Percentiles rank a stretch among this genome's conserved stretches.
These are phyloP conservation scores for Eilema caniola DNA, from an alignment of 2,888 invertebrate genomes.

Conservation along the genomic window DNA sequence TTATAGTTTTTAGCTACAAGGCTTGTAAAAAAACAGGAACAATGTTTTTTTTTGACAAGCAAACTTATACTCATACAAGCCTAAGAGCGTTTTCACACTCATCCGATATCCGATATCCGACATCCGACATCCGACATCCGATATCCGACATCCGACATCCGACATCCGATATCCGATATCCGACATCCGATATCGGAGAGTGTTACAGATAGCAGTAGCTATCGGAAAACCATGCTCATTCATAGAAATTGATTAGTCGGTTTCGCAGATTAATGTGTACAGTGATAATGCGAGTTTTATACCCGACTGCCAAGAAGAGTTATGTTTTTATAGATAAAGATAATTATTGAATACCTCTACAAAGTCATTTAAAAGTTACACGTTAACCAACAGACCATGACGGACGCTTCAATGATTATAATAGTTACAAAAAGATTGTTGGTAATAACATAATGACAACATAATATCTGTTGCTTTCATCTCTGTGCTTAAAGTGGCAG, in stretches of 20 bases:
- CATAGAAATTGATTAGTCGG: neutral
- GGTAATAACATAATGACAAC: neutral
- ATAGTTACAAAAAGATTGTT: neutral
- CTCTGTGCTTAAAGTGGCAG: neutral
- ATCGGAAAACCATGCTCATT: no score
- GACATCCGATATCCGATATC: no score
- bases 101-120: no score
- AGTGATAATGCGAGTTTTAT: neutral
- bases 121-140: no score
- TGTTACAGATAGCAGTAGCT: no score
- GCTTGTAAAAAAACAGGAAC: neutral
- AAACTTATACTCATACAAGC: no score
- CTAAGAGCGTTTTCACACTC: no score
- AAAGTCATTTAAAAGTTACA: neutral
- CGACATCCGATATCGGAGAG: no score
- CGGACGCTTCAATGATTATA: neutral
- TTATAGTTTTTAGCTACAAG: conserved; percentile 13
- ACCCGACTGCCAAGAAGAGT: no score
- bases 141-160: no score
- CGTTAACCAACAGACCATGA: neutral
- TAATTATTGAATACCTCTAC: neutral
- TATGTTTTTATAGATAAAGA: neutral
- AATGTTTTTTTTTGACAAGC: neutral
- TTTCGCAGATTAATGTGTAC: neutral
- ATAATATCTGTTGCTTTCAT: neutral